A percentile compares a stretch with the other conserved stretches of the same genome.
These are phyloP conservation scores for Dryoscopus gambensis DNA, from an alignment of 2,113 vertebrate species.

Conservation along the genomic window DNA sequence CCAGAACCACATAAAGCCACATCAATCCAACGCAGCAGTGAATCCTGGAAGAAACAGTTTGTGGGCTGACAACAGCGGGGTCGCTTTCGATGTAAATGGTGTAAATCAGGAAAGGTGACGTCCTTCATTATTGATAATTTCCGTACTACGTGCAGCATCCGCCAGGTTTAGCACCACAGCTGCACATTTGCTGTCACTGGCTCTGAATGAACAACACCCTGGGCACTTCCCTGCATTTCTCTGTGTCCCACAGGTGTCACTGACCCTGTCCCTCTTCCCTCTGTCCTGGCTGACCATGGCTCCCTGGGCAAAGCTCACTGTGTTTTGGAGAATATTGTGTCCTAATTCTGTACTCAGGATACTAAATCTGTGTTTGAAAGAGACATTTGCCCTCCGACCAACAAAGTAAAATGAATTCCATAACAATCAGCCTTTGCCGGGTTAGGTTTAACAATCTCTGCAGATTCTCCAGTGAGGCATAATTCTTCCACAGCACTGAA, in stretches of 20 bases:
- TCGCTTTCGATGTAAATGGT: rapidly evolving
- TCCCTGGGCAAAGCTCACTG: neutral
- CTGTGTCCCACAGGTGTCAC: neutral
- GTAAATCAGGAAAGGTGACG: neutral
- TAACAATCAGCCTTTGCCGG: neutral
- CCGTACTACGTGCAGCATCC: neutral
- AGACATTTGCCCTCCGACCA: neutral
- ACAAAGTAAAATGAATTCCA: neutral
- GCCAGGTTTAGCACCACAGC: neutral
- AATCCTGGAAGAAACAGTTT: neutral
- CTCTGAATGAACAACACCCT: neutral
- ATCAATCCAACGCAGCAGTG: rapidly evolving
- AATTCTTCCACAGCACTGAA: neutral
- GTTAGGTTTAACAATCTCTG: neutral
- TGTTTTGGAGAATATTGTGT: neutral
- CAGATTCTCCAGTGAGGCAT: neutral
- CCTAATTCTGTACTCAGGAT: neutral
- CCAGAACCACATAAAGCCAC: neutral
- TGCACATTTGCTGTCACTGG: neutral
- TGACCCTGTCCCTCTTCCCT: neutral
- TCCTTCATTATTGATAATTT: neutral
- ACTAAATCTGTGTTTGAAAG: neutral
- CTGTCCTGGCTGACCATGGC: neutral
- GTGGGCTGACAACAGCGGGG: no score
- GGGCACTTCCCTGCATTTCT: neutral